These are phyloP conservation scores for Astreopora myriophthalma DNA, from an alignment of 64 coral and sea anemone species.

Conservation along the genomic window DNA sequence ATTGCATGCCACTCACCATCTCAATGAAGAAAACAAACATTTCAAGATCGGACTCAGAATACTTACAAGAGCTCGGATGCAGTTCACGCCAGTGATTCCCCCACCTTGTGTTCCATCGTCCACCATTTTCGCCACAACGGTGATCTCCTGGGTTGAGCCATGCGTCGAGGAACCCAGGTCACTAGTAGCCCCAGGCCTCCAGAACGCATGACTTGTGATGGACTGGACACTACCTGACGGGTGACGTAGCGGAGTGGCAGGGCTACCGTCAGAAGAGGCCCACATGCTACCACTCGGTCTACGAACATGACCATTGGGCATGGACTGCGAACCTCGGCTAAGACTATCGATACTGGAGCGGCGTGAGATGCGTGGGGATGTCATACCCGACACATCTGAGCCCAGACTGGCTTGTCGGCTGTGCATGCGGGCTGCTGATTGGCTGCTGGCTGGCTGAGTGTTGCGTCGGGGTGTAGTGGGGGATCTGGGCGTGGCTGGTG, in stretches of 20 bases:
- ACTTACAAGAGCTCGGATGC: slow-evolving; percentile 89
- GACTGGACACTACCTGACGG: slow-evolving; percentile 76
- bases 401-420: slow-evolving; percentile 67
- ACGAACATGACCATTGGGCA: slow-evolving; percentile 33
- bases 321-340: slow-evolving; percentile 44
- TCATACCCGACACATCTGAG: slow-evolving; percentile 54
- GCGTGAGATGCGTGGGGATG: slow-evolving; percentile 79
- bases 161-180: slow-evolving; percentile 84
- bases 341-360: slow-evolving; percentile 84
- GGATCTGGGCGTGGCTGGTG: slow-evolving; percentile 45
- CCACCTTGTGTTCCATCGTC: slow-evolving; percentile 57
- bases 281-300: slow-evolving; percentile 17
- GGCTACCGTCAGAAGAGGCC: slow-evolving; percentile 16
- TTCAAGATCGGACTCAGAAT: not conserved
- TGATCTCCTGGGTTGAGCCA: slow-evolving; percentile 84
- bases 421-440: slow-evolving; percentile 38
- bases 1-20: too few species aligned
- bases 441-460: slow-evolving; percentile 52
- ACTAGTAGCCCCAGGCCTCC: slow-evolving; percentile 78
- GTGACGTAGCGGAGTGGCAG: slow-evolving; percentile 17
- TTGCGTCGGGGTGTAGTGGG: slow-evolving; percentile 71
- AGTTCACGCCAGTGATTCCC: slow-evolving; percentile 70
- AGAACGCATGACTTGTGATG: slow-evolving; percentile 76
- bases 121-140: slow-evolving; percentile 63
- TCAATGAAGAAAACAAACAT: too few species aligned